Evolutionary conservation across 2,113 vertebrate species (phyloP).

Genomic region (Hippocampus abdominalis): DNA sequence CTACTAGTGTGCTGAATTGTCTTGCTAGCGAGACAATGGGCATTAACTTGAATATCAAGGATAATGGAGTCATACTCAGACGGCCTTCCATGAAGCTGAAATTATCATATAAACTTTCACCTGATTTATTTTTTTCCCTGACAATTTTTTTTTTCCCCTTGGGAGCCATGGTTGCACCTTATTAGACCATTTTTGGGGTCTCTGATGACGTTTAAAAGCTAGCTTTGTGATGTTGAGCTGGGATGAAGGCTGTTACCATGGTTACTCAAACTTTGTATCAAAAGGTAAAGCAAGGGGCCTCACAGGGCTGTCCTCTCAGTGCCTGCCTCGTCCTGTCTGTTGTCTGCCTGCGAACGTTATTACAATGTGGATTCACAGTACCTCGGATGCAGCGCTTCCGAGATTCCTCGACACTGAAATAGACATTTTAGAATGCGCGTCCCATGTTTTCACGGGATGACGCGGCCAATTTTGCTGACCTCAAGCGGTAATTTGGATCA

Average conservation of each 20-base stretch:
- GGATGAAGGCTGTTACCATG: slow-evolving; percentile 59
- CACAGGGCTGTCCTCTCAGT: slow-evolving; percentile 94
- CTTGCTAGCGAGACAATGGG: not conserved
- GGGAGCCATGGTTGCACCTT: slow-evolving; percentile 50
- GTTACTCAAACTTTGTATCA: slow-evolving; percentile 36
- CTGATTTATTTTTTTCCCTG: not conserved
- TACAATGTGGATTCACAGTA: slow-evolving; percentile 57
- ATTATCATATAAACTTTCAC: slow-evolving; percentile 34
- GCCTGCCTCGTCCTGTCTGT: slow-evolving; percentile 66
- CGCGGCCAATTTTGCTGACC: not conserved
- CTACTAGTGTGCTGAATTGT: not conserved
- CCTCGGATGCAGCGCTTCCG: slow-evolving; percentile 6
- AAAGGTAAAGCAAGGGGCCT: slow-evolving; percentile 69
- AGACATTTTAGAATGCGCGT: not conserved
- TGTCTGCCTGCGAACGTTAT: slow-evolving; percentile 57
- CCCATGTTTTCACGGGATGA: not conserved
- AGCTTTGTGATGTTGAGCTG: slow-evolving; percentile 1
- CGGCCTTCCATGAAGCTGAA: slow-evolving; percentile 22
- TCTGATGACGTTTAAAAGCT: not conserved
- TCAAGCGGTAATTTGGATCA: not conserved
- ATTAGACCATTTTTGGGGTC: not conserved
- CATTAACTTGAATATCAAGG: not conserved
- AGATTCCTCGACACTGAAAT: not conserved
- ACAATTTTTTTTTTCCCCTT: not conserved
- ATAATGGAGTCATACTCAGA: not conserved